Evolutionary conservation across 2,888 invertebrate species (phyloP).

Genomic region (Leptinotarsa haldemani): DNA sequence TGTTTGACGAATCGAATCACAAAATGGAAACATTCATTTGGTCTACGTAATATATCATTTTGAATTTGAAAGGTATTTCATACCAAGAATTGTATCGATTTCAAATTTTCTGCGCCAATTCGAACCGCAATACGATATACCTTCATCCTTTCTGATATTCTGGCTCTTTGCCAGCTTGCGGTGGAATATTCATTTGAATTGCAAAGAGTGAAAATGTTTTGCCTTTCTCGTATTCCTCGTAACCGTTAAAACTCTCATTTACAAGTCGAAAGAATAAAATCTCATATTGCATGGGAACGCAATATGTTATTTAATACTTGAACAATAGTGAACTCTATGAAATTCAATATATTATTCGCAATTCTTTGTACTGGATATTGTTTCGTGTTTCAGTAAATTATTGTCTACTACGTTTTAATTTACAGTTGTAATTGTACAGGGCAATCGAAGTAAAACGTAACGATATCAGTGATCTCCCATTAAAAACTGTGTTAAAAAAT

Average conservation of each 20-base stretch:
- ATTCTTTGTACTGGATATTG: background rate
- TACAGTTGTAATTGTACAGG: no score
- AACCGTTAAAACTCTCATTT: background rate
- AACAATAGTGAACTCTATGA: slow-evolving; percentile 1
- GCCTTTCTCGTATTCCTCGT: background rate
- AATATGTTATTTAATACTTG: background rate
- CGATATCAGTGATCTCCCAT: no score
- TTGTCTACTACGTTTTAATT: no score
- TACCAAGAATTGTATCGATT: background rate
- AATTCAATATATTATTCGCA: background rate
- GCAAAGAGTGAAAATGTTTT: background rate
- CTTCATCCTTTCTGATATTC: background rate
- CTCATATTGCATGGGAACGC: slow-evolving; percentile 5
- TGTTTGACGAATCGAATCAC: background rate
- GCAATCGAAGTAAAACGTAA: no score
- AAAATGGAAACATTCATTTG: background rate
- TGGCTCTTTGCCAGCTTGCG: background rate
- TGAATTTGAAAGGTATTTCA: background rate
- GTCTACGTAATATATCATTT: background rate
- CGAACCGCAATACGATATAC: slow-evolving; percentile 1
- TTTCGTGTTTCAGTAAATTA: no score
- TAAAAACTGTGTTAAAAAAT: no score
- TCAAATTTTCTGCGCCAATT: background rate
- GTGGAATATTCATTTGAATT: background rate
- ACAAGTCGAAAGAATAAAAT: background rate